Evolutionary conservation across 2,888 invertebrate species (phyloP).

Genomic region (Labia minor): DNA sequence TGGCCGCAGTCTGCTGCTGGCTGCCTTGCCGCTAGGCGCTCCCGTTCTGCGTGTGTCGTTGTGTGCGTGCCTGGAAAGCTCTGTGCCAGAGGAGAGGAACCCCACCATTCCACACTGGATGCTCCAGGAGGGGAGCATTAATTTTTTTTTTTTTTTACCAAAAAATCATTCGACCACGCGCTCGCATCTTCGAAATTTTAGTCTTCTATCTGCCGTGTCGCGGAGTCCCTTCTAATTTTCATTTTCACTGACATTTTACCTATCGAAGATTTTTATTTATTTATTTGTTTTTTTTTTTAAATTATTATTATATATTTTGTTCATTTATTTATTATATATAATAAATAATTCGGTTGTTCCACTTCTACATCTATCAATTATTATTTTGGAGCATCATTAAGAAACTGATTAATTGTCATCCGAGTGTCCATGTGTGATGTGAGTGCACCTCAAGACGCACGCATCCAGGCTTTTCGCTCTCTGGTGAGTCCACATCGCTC

Average conservation of each 20-base stretch:
- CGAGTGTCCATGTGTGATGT: conserved; percentile 9
- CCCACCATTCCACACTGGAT: background rate
- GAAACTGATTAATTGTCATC: background rate
- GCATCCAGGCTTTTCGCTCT: background rate
- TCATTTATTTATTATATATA: no score
- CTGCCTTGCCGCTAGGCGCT: conserved; percentile 4
- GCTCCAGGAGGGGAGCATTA: background rate
- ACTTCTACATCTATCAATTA: no score
- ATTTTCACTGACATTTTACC: background rate
- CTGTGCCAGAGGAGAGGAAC: background rate
- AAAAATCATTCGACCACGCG: background rate
- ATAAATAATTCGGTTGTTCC: no score
- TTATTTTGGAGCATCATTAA: no score
- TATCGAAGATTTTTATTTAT: no score
- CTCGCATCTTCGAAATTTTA: conserved; percentile 7
- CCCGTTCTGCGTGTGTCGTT: background rate
- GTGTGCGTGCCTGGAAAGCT: background rate
- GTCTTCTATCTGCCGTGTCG: background rate
- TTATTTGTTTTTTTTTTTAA: background rate
- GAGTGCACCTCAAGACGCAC: conserved; percentile 3
- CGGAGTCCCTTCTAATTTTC: background rate
- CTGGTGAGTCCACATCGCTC: background rate
- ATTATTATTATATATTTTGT: background rate
- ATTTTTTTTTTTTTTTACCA: no score
- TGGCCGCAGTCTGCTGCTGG: conserved; percentile 8